Evolutionary conservation across 2,113 vertebrate species (phyloP), one percentile per base, ranked within the genome.

Genomic region (Tylochromis polylepis): DNA sequence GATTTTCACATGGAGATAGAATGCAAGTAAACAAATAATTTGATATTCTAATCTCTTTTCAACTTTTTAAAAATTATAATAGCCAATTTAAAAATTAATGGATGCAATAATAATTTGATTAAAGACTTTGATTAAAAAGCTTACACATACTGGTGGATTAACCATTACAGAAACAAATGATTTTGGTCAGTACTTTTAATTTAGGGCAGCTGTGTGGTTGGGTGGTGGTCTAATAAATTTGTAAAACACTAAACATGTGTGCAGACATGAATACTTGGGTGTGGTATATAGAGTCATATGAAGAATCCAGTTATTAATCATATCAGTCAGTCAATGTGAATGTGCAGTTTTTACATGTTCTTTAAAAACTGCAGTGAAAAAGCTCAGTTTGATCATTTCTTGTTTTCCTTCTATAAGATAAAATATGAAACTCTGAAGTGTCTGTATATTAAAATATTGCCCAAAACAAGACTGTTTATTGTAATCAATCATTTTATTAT

Each of bases 401-500:
- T 67, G 31, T 67, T 67, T n/a, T 0, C n/a, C 10, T 43, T 70
- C 67, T 46, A 27, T 27, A 16, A 46, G 46, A 46, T 27, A 10
- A 24, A 27, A 46, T 24, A 43, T 72, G 41, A 24, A 8, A 70
- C 65, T 22, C 3, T 70, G 38, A 20, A 31, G 36, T 27, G 20
- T 46, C n/a, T 65, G 27, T 51, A 12, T 36, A 38, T 10, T 57
- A 53, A 41, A 38, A 79, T 2, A 79, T 8, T 12, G 20, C 41
- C 43, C 59, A n/a, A 53, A 27, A 89, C 60, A 87, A 72, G 31
- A 75, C 4, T 9, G 11, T 18, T 59, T 78, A 11, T 81, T 86
- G 78, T 59, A 58, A 70, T 57, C 58, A 38, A 80, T 60, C 2
- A 15, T 46, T 83, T 92, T 93, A 93, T 92, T 89, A 34, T 79